Percentiles rank a stretch among this genome's conserved stretches.
These are phyloP conservation scores for Heterotilapia buettikoferi DNA, from an alignment of 2,113 vertebrate species.

Conservation along the genomic window DNA sequence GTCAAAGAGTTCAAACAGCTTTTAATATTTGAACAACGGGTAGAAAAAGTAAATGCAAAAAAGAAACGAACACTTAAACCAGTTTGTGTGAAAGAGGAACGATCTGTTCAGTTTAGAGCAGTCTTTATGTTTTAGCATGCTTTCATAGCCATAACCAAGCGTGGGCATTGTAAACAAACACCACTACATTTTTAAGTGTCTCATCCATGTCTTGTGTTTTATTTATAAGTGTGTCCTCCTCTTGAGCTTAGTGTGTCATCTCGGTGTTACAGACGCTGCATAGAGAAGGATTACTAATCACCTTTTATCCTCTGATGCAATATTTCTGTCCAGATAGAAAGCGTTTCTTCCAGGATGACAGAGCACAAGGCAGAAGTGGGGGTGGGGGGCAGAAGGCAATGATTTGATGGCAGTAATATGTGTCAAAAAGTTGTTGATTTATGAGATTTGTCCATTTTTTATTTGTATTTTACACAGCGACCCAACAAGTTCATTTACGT, in stretches of 20 bases:
- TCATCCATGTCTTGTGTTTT: not conserved
- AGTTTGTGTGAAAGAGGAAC: not conserved
- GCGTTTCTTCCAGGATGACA: not conserved
- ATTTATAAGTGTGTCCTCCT: not conserved
- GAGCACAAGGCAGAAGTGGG: not conserved
- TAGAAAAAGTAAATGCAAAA: not conserved
- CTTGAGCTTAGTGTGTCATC: not conserved
- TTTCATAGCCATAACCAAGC: not conserved
- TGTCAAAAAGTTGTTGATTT: not conserved
- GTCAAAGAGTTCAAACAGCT: not conserved
- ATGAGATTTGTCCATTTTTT: not conserved
- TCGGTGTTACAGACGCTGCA: not conserved
- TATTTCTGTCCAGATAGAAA: not conserved
- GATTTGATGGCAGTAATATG: not conserved
- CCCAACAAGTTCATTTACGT: not conserved
- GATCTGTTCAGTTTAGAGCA: not conserved
- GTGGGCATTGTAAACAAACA: not conserved
- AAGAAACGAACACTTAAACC: not conserved
- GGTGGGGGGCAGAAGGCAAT: not conserved
- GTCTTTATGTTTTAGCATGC: not conserved
- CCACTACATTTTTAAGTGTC: not conserved
- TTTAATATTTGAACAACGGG: conserved; percentile 3
- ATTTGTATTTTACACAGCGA: not conserved
- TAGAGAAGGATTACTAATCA: not conserved
- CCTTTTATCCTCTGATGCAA: not conserved